Conservation (phyloP, 2,888 invertebrate genomes). For the Drosophila multiciliata region DNA sequence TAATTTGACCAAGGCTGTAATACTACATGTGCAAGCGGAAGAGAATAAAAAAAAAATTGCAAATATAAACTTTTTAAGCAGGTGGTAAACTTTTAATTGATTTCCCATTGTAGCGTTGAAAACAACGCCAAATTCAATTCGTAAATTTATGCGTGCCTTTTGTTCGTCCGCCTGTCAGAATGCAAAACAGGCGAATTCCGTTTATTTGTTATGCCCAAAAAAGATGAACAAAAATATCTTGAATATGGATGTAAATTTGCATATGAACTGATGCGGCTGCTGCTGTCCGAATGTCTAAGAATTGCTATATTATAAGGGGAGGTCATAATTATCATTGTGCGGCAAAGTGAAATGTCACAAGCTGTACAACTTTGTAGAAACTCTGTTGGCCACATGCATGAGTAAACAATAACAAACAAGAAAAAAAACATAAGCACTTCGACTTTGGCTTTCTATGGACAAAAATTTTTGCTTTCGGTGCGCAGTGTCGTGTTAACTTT, state of each 20-base stretch:
- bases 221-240: slow-evolving; percentile 25
- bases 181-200: slow-evolving; percentile 42
- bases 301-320: slow-evolving; percentile 33
- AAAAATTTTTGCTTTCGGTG: slow-evolving; percentile 67
- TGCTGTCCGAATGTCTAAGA: slow-evolving; percentile 22
- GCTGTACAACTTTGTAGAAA: slow-evolving; percentile 43
- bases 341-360: slow-evolving; percentile 53
- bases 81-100: slow-evolving; percentile 63
- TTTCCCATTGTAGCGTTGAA: slow-evolving; percentile 51
- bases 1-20: neutral
- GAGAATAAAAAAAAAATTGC: neutral
- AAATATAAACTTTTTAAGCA: slow-evolving; percentile 27
- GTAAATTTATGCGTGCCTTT: slow-evolving; percentile 40
- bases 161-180: slow-evolving; percentile 40
- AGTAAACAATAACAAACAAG: slow-evolving; percentile 63
- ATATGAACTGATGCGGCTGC: slow-evolving; percentile 39
- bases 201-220: slow-evolving; percentile 27
- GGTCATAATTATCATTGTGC: slow-evolving; percentile 29
- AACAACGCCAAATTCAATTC: slow-evolving; percentile 30
- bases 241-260: slow-evolving; percentile 46
- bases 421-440: slow-evolving; percentile 41
- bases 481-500: slow-evolving; percentile 59
- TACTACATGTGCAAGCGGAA: slow-evolving; percentile 44
- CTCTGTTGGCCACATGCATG: slow-evolving; percentile 51
- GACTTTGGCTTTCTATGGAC: slow-evolving; percentile 69